These are phyloP conservation scores for Pseudochaenichthys georgianus DNA, from an alignment of 2,797 vertebrate genomes.

Conservation along the genomic window DNA sequence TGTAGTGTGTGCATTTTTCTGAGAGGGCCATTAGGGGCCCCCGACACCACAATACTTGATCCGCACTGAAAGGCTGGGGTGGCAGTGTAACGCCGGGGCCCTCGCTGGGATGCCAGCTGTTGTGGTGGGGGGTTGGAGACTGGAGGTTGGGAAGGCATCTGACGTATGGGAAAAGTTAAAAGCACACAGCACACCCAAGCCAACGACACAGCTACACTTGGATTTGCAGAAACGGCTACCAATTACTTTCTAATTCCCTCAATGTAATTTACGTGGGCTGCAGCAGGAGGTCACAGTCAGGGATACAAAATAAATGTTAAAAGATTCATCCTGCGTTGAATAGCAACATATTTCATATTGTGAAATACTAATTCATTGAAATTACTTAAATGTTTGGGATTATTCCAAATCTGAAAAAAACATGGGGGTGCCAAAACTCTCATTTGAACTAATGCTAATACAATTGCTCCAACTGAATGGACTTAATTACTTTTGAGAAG, in stretches of 20 bases:
- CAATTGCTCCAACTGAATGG: slow-evolving; percentile 23
- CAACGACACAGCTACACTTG: slow-evolving; percentile 23
- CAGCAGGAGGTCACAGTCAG: background rate
- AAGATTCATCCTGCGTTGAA: slow-evolving; percentile 14
- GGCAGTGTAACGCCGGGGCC: slow-evolving; percentile 64
- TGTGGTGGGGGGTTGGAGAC: slow-evolving; percentile 68
- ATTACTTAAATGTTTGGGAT: slow-evolving; percentile 5
- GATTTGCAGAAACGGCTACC: slow-evolving; percentile 18
- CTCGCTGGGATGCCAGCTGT: slow-evolving; percentile 78
- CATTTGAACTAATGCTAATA: slow-evolving; percentile 33
- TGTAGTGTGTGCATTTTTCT: slow-evolving; percentile 51
- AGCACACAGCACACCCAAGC: slow-evolving; percentile 37
- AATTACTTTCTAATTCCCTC: slow-evolving; percentile 3
- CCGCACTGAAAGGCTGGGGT: slow-evolving; percentile 63
- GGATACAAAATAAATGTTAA: background rate
- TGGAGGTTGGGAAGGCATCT: slow-evolving; percentile 62
- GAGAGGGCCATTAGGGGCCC: slow-evolving; percentile 67
- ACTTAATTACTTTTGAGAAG: slow-evolving; percentile 10
- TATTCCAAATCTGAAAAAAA: background rate
- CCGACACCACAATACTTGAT: slow-evolving; percentile 67
- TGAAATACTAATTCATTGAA: slow-evolving; percentile 6
- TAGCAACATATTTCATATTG: slow-evolving; percentile 1
- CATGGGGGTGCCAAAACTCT: background rate
- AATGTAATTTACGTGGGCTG: background rate
- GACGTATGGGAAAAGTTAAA: slow-evolving; percentile 72